Base-by-base conservation (phyloP, 2,888 invertebrate genomes). In the Melanostoma mellinum region DNA sequence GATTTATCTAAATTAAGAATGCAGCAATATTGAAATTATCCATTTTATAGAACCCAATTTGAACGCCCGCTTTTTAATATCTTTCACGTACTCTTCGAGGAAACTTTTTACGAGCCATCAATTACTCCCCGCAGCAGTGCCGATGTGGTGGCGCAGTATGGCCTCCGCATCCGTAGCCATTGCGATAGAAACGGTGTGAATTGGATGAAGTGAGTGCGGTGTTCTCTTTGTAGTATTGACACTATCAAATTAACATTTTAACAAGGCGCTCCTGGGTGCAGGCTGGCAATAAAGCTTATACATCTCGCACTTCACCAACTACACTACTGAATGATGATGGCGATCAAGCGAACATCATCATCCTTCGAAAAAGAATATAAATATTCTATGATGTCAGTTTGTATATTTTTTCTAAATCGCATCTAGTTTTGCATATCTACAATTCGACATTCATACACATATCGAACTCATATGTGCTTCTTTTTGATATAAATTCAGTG, bases 341-440 rank as follows among this genome's bases (percentile, higher is more conserved):
- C 46, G 46, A 63, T 63, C 63, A 63, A 38, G 63, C 63, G 38
- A 32, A 63, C 63, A 63, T 63, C 63, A 40, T 63, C 63, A 63
- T 63, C 68, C 46, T 52, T 35, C 32, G 20, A 55, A 46, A 38
- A 53, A 46, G 38, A 1, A 20, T 20, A 55, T 65, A 40, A 65
- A 60, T 77, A 30, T 78, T 67, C 50, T 67, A 67, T 67, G 42
- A 52, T 42, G 35, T 44, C 36, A 52, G 40, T 36, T 73, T 68
- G 53, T 78, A 53, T 73, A 53, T 56, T n/a, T 68, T 63, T 63
- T 2, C 40, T 50, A 30, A 63, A 63, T 63, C 48, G 20, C 63
- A 63, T 50, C n/a, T 20, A 8, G 10, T n/a, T n/a, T 32, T 32
- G 38, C 9, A 6, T 6, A 36, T 50, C 48, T 44, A 48, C 35